phyloP scores from a whole-genome alignment of 2,888 invertebrate species.

The Creontiades dilutus region DNA sequence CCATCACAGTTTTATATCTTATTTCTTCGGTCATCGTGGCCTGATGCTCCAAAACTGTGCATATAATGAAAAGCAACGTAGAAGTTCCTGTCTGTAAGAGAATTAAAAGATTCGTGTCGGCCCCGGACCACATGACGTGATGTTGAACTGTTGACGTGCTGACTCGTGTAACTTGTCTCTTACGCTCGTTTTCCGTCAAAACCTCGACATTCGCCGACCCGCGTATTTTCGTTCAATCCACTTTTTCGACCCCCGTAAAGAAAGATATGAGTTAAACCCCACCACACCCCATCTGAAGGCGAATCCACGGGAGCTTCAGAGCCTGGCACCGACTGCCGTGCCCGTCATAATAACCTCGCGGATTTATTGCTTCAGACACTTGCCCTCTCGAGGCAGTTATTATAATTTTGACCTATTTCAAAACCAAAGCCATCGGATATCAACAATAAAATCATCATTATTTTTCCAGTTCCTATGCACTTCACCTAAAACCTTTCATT shows the following conservation, averaged over 20 bases:
- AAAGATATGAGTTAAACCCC: conserved; percentile 36
- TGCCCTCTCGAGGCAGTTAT: conserved; percentile 40
- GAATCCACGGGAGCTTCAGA: not conserved
- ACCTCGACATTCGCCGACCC: conserved; percentile 41
- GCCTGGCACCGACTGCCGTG: conserved; percentile 63
- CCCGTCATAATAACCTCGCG: conserved; percentile 55
- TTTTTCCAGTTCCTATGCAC: too few relatives aligned
- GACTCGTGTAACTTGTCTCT: conserved; percentile 27
- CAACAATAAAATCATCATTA: too few relatives aligned
- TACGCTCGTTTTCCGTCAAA: conserved; percentile 12
- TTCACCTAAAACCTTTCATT: too few relatives aligned
- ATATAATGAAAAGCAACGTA: too few relatives aligned
- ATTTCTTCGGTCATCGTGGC: too few relatives aligned
- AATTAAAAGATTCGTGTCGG: not conserved
- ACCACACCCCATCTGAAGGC: not conserved
- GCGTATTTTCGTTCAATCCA: conserved; percentile 43
- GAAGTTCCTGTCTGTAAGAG: too few relatives aligned
- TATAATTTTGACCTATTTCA: conserved; percentile 63
- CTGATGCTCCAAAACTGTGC: too few relatives aligned
- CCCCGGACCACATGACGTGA: conserved; percentile 40
- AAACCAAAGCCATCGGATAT: not conserved
- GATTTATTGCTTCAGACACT: conserved; percentile 64
- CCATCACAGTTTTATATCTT: too few relatives aligned
- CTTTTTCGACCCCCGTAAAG: conserved; percentile 41
- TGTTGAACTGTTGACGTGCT: conserved; percentile 37